Percentiles rank a stretch among this genome's conserved stretches.
Evolutionary conservation across 2,113 vertebrate species (phyloP).

Genomic region (Ammospiza caudacuta): DNA sequence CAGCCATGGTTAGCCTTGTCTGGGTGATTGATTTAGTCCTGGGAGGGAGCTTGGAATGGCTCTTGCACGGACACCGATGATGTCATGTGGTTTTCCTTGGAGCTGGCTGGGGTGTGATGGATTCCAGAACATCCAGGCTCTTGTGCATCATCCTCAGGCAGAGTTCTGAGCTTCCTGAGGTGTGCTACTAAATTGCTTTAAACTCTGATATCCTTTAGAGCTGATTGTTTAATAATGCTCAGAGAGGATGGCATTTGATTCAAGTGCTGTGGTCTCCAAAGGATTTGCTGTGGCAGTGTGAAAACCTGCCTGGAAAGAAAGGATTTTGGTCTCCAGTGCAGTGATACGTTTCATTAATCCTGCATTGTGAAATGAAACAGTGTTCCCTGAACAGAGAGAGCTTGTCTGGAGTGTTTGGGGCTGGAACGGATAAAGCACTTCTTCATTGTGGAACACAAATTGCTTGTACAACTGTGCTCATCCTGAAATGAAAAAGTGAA

Average conservation of each 20-base stretch:
- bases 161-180: neutral
- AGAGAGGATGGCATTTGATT: neutral
- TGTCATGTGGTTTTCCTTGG: neutral
- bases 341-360: neutral
- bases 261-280: neutral
- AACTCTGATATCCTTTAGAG: neutral
- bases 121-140: neutral
- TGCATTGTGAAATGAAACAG: neutral
- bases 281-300: neutral
- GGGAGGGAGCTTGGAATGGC: neutral
- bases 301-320: conserved; percentile 9
- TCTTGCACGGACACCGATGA: neutral
- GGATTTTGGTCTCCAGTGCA: neutral
- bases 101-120: neutral
- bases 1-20: neutral
- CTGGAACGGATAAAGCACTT: neutral
- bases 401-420: neutral
- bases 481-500: neutral
- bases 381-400: neutral
- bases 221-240: neutral
- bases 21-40: neutral
- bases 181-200: neutral
- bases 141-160: neutral
- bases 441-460: conserved; percentile 8
- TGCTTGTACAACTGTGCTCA: neutral